phyloP scores from a whole-genome alignment of 2,888 invertebrate genomes.

The Augiades crinisus region DNA sequence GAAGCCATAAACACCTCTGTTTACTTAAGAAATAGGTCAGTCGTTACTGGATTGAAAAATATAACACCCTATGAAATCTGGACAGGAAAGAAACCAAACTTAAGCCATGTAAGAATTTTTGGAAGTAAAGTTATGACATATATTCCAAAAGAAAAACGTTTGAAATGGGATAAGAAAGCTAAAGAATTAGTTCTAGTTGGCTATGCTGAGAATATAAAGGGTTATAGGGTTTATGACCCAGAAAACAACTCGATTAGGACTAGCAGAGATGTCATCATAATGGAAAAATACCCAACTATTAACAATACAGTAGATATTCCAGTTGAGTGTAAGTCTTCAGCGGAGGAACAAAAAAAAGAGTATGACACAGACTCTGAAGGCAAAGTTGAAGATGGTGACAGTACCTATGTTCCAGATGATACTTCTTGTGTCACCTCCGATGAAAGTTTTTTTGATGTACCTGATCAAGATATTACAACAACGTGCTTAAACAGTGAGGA shows the following conservation, averaged over 20 bases:
- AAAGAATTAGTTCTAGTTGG: too few relatives aligned
- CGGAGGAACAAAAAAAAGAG: background rate
- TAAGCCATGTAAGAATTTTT: too few relatives aligned
- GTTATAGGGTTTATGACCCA: background rate
- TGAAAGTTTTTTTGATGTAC: background rate
- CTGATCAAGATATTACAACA: background rate
- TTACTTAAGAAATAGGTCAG: too few relatives aligned
- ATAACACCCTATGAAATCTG: too few relatives aligned
- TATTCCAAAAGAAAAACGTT: too few relatives aligned
- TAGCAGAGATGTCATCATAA: background rate
- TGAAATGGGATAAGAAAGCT: too few relatives aligned
- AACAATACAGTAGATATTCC: background rate
- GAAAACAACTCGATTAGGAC: background rate
- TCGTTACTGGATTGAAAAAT: too few relatives aligned
- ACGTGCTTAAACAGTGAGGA: background rate
- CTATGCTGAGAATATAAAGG: constrained; percentile 27
- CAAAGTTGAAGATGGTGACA: background rate
- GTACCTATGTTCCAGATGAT: background rate
- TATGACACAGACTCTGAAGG: background rate
- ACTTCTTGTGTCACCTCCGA: background rate
- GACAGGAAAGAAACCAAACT: too few relatives aligned
- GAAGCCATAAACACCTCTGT: too few relatives aligned
- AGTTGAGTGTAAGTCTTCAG: background rate
- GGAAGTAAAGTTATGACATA: too few relatives aligned
- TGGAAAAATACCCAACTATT: background rate